Conservation (phyloP, 2,797 vertebrate genomes). For the Melanotaenia maccullochi region DNA sequence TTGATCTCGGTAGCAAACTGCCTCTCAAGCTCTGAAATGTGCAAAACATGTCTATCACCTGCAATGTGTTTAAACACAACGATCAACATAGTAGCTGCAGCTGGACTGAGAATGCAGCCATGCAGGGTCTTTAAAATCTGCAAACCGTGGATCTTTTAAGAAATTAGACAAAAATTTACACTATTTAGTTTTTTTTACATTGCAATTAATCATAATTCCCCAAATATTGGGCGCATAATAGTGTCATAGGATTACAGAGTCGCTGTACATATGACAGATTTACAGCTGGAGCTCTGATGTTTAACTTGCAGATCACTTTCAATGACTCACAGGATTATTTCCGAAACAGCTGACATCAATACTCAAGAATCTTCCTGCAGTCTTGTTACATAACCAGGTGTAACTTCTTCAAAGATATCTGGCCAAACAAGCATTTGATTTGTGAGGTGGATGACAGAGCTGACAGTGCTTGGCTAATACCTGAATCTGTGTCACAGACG, state of each 20-base stretch:
- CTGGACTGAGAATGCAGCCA: neutral
- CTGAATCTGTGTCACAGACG: constrained; percentile 68
- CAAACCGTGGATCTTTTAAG: too few relatives aligned
- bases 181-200: too few relatives aligned
- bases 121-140: too few relatives aligned
- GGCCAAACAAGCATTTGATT: neutral
- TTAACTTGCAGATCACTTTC: too few relatives aligned
- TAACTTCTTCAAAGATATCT: neutral
- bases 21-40: neutral
- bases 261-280: too few relatives aligned
- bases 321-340: neutral
- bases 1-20: constrained; percentile 23
- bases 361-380: neutral
- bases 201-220: too few relatives aligned
- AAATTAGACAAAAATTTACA: too few relatives aligned
- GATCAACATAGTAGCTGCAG: neutral
- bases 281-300: too few relatives aligned
- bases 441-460: neutral
- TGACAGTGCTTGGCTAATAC: constrained; percentile 48
- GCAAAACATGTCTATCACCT: constrained; percentile 22
- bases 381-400: constrained; percentile 2
- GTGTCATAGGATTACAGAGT: too few relatives aligned
- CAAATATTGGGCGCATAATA: too few relatives aligned
- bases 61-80: neutral
- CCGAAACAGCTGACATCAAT: neutral